phyloP scores from a whole-genome alignment of 2,888 invertebrate species.

The Calephelis perditalis region DNA sequence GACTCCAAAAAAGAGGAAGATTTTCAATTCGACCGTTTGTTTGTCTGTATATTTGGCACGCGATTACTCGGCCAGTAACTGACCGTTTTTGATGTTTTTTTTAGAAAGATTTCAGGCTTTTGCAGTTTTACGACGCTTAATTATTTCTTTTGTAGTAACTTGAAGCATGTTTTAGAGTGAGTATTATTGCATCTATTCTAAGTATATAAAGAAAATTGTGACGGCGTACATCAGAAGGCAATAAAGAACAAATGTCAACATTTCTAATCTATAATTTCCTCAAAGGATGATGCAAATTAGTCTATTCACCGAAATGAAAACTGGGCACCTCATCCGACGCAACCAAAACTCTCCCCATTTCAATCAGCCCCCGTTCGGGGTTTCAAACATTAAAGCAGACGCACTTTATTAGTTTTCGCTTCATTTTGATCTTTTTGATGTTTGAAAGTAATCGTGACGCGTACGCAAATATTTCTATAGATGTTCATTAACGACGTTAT shows the following conservation, averaged over 20 bases:
- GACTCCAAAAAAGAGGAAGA: too few relatives aligned
- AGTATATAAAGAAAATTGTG: too few relatives aligned
- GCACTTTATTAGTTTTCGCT: conserved; percentile 70
- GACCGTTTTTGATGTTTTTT: too few relatives aligned
- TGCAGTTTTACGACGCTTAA: too few relatives aligned
- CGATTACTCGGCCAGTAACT: too few relatives aligned
- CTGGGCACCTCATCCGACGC: conserved; percentile 56
- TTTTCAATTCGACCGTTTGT: too few relatives aligned
- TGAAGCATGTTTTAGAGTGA: too few relatives aligned
- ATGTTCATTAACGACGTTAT: conserved; percentile 30
- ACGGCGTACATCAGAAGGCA: too few relatives aligned
- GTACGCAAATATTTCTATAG: conserved; percentile 42
- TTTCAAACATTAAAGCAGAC: conserved; percentile 71
- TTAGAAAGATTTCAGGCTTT: too few relatives aligned
- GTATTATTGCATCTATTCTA: too few relatives aligned
- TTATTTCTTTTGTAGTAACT: too few relatives aligned
- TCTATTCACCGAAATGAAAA: conserved; percentile 70
- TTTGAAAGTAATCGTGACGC: conserved; percentile 56
- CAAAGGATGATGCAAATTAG: conserved; percentile 72
- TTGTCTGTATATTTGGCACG: too few relatives aligned
- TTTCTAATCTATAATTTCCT: conserved; percentile 34
- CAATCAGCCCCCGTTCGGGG: conserved; percentile 68
- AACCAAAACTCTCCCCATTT: conserved; percentile 56
- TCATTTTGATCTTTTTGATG: conserved; percentile 70
- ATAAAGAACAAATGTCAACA: not conserved